phyloP scores from a whole-genome alignment of 2,113 vertebrate species.

The Grantiella picta region DNA sequence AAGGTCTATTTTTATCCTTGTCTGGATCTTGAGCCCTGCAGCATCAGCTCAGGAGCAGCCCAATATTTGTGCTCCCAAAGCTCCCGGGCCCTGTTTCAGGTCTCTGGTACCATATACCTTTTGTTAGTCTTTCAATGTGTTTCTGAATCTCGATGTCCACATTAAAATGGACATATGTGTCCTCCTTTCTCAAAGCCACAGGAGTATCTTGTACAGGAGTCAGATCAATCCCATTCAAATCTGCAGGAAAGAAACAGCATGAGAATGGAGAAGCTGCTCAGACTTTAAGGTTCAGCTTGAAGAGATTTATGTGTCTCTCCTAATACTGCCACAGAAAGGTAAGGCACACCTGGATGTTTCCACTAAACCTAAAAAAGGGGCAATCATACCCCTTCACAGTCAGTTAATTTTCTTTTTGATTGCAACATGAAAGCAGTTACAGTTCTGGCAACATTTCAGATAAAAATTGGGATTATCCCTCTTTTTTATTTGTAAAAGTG shows the following conservation, averaged over 20 bases:
- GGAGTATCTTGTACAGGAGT: slow-evolving; percentile 95
- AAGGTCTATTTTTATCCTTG: background rate
- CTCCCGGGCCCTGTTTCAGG: background rate
- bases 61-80: background rate
- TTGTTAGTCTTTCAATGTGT: slow-evolving; percentile 93
- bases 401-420: background rate
- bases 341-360: background rate
- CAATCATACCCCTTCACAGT: background rate
- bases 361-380: background rate
- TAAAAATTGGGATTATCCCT: background rate
- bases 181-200: slow-evolving; percentile 91
- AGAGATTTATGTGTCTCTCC: background rate
- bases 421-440: background rate
- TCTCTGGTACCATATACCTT: slow-evolving; percentile 77
- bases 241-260: slow-evolving; percentile 64
- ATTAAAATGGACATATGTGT: slow-evolving; percentile 93
- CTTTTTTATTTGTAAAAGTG: background rate
- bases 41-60: background rate
- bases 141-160: slow-evolving; percentile 97
- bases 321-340: background rate
- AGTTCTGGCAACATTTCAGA: background rate
- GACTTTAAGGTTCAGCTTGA: background rate
- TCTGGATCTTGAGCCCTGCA: background rate
- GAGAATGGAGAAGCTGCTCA: background rate
- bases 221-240: slow-evolving; percentile 91